Base-by-base conservation (phyloP, 1,140 invertebrate genomes). In the Lysiphlebus fabarum region DNA sequence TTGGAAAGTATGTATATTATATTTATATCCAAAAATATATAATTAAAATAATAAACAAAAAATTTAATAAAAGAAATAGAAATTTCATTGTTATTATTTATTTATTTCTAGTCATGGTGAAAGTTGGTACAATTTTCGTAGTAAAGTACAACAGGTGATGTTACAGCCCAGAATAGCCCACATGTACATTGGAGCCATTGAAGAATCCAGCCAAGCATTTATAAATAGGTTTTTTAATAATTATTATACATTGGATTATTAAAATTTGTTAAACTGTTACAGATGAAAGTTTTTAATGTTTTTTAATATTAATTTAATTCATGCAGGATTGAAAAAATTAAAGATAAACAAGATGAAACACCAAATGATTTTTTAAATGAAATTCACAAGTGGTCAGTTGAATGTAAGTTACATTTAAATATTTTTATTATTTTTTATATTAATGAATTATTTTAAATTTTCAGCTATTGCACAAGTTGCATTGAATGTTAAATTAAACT, bases 361-460 rank as follows among this genome's bases (percentile, higher is more conserved):
- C 90, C 90, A 11, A 82, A 82, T 12, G 83, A 91, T 72, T 92
- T 91, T 79, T 79, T 92, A 45, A 88, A 86, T 59, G 90, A 92
- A 79, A 83, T 93, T 42, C 91, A 93, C 71, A 92, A 91, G 82
- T 91, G 91, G 89, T 89, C 91, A 2, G 79, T 95, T 37, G 92
- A 95, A 84, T 92, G 91, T 93, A 81, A 87, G 87, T 85, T 67
- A 17, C 44, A 45, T 38, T 40, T 4, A 41, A 26, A 42, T 12
- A 1, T 11, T 56, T 45, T 47, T 48, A n/a, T n/a, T n/a, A n/a
- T 11, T 26, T 37, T 11, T 42, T n/a, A 45, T 60, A 61, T 14
- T 42, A 53, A 40, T 59, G 14, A 10, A 42, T n/a, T 14, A 40
- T 65, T 50, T n/a, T n/a, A n/a, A 40, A 77, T 81, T 43, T 44